phyloP scores from a whole-genome alignment of 2,113 vertebrate genomes.

The Pogona vitticeps region DNA sequence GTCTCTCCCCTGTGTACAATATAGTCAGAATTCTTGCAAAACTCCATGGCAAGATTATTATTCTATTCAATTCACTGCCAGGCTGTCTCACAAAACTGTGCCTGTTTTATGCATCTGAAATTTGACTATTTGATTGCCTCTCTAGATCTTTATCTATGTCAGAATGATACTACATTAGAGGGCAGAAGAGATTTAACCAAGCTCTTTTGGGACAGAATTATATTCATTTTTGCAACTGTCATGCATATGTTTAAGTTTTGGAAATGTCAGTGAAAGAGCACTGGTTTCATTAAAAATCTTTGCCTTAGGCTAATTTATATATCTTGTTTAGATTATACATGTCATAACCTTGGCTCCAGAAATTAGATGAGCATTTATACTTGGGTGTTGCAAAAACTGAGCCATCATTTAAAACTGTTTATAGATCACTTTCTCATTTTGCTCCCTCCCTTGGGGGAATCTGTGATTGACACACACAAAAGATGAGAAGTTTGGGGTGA shows the following conservation, averaged over 20 bases:
- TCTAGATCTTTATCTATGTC: not conserved
- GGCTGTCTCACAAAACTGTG: not conserved
- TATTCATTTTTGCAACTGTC: constrained; percentile 3
- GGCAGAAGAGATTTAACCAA: not conserved
- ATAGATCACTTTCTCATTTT: constrained; percentile 3
- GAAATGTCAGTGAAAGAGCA: constrained; percentile 29
- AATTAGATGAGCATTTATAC: not conserved
- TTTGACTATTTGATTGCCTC: not conserved
- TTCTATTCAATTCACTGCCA: not conserved
- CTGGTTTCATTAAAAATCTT: not conserved
- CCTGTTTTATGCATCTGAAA: not conserved
- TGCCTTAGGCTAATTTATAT: not conserved
- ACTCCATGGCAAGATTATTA: not conserved
- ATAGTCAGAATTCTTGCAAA: not conserved
- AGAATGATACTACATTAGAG: not conserved
- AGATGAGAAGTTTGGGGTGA: not conserved
- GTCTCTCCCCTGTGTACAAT: too few species aligned
- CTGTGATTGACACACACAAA: not conserved
- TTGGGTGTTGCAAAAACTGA: not conserved
- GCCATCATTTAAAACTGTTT: not conserved
- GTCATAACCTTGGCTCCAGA: not conserved
- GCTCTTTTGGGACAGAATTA: not conserved
- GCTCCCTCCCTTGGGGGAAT: not conserved
- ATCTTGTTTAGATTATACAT: not conserved
- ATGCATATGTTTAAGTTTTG: not conserved